Evolutionary conservation across 2,113 vertebrate genomes (phyloP).

Genomic region (Xenus cinereus): DNA sequence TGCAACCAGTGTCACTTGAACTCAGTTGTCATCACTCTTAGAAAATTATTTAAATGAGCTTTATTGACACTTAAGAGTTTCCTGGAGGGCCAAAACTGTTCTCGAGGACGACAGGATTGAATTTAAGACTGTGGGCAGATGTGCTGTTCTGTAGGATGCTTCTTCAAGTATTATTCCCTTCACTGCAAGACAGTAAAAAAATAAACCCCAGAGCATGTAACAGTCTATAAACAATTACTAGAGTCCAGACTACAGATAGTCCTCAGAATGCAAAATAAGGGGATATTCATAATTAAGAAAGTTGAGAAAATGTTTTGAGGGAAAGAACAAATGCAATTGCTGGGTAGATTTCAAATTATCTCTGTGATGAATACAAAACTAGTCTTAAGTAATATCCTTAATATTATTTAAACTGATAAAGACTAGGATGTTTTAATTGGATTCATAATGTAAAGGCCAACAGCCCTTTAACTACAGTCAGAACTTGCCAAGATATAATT

Average conservation of each 20-base stretch:
- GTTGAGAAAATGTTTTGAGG: neutral
- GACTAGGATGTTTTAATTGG: conserved; percentile 42
- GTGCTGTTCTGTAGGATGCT: neutral
- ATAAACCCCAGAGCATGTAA: neutral
- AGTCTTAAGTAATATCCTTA: conserved; percentile 45
- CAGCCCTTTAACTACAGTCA: conserved; percentile 11
- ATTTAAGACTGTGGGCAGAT: neutral
- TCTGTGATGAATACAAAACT: neutral
- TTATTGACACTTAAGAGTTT: neutral
- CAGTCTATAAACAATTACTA: neutral
- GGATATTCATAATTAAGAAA: neutral
- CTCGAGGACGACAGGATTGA: neutral
- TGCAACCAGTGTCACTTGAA: neutral
- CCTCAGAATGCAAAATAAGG: neutral
- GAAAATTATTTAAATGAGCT: neutral
- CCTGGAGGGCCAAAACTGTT: neutral
- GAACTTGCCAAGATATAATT: conserved; percentile 2
- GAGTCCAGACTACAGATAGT: neutral
- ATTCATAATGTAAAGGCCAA: conserved; percentile 48
- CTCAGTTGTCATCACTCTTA: neutral
- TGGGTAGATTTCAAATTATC: conserved; percentile 34
- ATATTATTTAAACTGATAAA: conserved; percentile 33
- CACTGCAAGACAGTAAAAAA: neutral
- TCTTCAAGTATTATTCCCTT: neutral
- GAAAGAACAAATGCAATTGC: neutral